Evolutionary conservation across 2,113 vertebrate species (phyloP), one percentile per base, ranked within the genome.

Genomic region (Lepisosteus osseus): DNA sequence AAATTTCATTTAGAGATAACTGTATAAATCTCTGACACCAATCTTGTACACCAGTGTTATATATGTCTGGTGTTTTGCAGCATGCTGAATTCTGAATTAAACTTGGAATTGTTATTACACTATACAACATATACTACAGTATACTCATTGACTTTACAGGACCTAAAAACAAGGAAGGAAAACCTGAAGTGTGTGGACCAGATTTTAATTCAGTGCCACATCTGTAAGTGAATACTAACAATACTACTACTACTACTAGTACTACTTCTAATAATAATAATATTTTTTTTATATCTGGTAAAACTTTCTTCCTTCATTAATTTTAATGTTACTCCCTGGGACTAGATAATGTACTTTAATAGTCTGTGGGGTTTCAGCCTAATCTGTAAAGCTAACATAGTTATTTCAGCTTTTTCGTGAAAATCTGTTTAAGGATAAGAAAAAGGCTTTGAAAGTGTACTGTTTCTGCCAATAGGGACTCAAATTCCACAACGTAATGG

Each of bases 191-290:
- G 76, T 78, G 75, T 80, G 68, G 66, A 76, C n/a, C 59, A 55
- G 77, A 68, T 87, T 86, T 85, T 80, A 86, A 88, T 88, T 88
- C 85, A 81, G 73, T 82, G 82, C 82, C 83, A 86, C 61, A 71
- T 80, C 85, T 86, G 84, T 85, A 81, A 86, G 76, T 80, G 87
- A 86, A 88, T 85, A 88, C 86, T 86, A 84, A 77, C 79, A 83
- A 29, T 29, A 29, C 29, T 29, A 29, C 29, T 29, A 29, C 29
- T 29, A 29, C 1, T 29, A 29, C 1, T 29, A 29, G 1, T 17
- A 17, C 15, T 17, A 17, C 15, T 17, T 17, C 86, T 88, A 85
- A 86, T 91, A 84, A 83, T 65, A 87, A 86, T 29, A 29, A 29
- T 29, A 29, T 29, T 29, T 29, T 29, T 89, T 89, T 88, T 85